Conservation (phyloP, 2,888 invertebrate genomes). For the Anagyrus pseudococci region DNA sequence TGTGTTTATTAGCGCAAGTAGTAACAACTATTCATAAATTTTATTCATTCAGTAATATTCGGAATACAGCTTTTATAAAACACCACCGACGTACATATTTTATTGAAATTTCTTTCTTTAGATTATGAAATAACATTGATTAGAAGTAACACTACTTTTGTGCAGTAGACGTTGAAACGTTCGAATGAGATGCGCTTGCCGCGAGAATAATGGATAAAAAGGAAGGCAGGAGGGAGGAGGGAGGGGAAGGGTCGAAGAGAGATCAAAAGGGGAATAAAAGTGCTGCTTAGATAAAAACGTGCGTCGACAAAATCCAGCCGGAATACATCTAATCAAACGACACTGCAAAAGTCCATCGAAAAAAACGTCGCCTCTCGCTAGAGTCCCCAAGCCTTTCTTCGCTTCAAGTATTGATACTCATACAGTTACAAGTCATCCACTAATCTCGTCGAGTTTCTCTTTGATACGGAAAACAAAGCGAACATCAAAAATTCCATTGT, state of each 20-base stretch:
- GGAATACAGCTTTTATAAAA: conserved; percentile 61
- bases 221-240: neutral
- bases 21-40: conserved; percentile 56
- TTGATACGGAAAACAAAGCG: no score
- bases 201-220: conserved; percentile 50
- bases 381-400: no score
- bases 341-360: conserved; percentile 29
- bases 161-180: conserved; percentile 61
- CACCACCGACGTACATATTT: conserved; percentile 57
- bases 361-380: no score
- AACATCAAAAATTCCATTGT: no score
- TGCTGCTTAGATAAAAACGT: conserved; percentile 47
- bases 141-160: conserved; percentile 56
- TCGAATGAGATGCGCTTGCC: conserved; percentile 52
- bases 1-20: conserved; percentile 41
- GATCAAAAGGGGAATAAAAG: no score
- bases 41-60: conserved; percentile 52
- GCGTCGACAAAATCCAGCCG: conserved; percentile 47
- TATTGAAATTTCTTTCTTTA: conserved; percentile 44
- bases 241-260: neutral
- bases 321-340: conserved; percentile 5
- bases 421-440: no score
- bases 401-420: no score
- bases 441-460: no score
- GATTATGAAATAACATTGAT: conserved; percentile 59